Evolutionary conservation across 2,888 invertebrate genomes (phyloP), one percentile per base, ranked within the genome.

Genomic region (Pteria penguin): DNA sequence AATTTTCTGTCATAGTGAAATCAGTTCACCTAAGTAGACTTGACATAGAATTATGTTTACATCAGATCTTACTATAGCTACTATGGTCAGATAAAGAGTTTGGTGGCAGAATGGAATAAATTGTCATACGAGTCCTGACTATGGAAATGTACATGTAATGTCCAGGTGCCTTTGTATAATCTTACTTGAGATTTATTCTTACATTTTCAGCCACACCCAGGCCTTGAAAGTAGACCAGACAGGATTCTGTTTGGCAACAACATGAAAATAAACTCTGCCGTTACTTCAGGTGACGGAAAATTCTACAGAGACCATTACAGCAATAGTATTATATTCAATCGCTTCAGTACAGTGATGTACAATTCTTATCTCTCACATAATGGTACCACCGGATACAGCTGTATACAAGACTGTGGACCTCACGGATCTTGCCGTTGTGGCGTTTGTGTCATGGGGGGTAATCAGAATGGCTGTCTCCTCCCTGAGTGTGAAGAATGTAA

Each of bases 391-490:
- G 90, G 90, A 22, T 88, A 87, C 74, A 75, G 89, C 4, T 90
- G 90, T 70, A 31, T 75, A 14, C 89, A 90, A 62, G 90, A 90
- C 78, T 90, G 90, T 82, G 90, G 90, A 2, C 90, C 90, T 11
- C 83, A 85, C 62, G 90, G 89, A 4, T 87, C 87, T 0, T 90
- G 90, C 76, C 81, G 88, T 1, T 90, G 90, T 82, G 89, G 90
- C 1, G 76, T 90, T 3, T 90, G 90, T 81, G 83, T 87, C 18
- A 80, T 75, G 45, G 84, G 84, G 27, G 88, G 85, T 31, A 86
- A 87, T 69, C 8, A 73, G 4, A 76, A 82, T 14, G 79, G 79
- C n/a, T 89, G 89, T 73, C 60, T 75, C 4, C 68, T 89, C 29
- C 89, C 88, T 8, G 58, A 84, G 54, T 90, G 90, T 80, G 52